phyloP scores from a whole-genome alignment of 2,888 invertebrate genomes.

The Andrena hattorfiana region DNA sequence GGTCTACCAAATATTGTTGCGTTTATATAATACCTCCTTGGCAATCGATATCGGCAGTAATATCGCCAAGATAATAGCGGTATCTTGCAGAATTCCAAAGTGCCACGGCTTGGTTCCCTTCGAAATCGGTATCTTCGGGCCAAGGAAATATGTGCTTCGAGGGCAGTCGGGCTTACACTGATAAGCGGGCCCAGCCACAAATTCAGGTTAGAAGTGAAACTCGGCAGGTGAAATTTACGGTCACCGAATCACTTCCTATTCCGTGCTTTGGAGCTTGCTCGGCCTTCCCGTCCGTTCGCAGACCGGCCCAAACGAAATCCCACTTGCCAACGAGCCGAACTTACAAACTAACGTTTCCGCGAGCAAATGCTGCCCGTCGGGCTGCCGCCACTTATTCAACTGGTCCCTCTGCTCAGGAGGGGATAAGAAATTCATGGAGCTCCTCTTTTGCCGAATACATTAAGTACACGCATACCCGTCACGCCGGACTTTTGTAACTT shows the following conservation, averaged over 20 bases:
- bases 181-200: conserved; percentile 49
- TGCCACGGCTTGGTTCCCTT: background rate
- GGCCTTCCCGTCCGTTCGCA: conserved; percentile 11
- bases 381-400: conserved; percentile 51
- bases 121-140: background rate
- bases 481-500: background rate
- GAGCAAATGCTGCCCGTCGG: conserved; percentile 42
- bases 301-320: background rate
- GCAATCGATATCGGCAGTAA: background rate
- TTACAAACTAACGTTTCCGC: conserved; percentile 31
- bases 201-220: conserved; percentile 85
- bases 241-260: conserved; percentile 60
- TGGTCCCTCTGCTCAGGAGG: conserved; percentile 3
- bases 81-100: conserved; percentile 1
- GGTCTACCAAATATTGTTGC: background rate
- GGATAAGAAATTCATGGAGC: conserved; percentile 38
- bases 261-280: conserved; percentile 44
- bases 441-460: conserved; percentile 5
- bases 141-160: conserved; percentile 32
- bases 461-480: background rate
- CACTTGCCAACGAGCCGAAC: background rate
- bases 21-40: conserved; percentile 36
- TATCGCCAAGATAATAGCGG: background rate
- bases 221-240: conserved; percentile 71
- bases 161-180: conserved; percentile 13